phyloP scores from a whole-genome alignment of 2,113 vertebrate species.

The Nesoenas mayeri region DNA sequence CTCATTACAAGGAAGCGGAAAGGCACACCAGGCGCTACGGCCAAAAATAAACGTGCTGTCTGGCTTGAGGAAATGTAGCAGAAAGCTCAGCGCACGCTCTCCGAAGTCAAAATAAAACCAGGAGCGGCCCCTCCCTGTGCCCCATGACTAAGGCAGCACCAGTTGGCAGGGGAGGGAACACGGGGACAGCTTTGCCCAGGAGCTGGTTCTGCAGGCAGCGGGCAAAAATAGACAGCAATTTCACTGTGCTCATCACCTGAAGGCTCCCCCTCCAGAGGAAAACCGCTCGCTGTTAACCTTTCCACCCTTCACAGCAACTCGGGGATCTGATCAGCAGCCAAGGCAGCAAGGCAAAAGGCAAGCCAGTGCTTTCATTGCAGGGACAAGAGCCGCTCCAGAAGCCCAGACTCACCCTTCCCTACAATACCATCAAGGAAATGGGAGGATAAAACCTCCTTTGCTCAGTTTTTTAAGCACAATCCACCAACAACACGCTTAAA shows the following conservation, averaged over 20 bases:
- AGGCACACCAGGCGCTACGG: neutral
- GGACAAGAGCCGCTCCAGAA: neutral
- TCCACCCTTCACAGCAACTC: rapidly evolving
- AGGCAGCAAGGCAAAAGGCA: neutral
- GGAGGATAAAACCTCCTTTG: neutral
- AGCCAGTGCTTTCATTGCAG: neutral
- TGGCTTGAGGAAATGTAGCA: neutral
- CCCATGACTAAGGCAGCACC: neutral
- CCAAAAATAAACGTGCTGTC: neutral
- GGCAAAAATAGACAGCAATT: constrained; percentile 20
- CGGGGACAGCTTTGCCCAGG: neutral
- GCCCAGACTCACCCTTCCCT: neutral
- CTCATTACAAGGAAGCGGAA: neutral
- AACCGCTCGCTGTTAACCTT: neutral
- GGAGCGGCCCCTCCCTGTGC: neutral
- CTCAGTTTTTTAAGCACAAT: neutral
- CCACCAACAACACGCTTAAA: neutral
- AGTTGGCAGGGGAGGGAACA: neutral
- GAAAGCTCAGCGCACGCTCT: neutral
- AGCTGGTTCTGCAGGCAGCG: neutral
- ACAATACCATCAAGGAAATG: neutral
- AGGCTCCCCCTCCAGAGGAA: neutral
- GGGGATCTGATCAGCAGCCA: neutral
- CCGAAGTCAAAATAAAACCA: neutral
- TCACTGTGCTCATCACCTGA: neutral